Conservation (phyloP, 2,888 invertebrate species). For the Charanyca ferruginea region DNA sequence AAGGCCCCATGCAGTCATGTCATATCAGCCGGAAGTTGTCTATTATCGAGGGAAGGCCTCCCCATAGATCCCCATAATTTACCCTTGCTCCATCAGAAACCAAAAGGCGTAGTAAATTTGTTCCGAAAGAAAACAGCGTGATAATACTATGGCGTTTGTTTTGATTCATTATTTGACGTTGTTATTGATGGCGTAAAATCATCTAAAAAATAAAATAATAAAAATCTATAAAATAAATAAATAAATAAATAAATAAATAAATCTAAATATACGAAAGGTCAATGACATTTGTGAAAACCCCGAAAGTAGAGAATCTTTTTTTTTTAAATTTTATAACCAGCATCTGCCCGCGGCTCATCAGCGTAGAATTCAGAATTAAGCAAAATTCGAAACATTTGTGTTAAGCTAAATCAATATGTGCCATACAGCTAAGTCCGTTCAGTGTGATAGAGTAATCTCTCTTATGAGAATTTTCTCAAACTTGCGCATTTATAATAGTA, state of each 20-base stretch:
- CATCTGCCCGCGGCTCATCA: no score
- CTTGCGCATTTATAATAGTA: no score
- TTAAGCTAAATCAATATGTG: no score
- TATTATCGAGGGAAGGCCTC: conserved; percentile 37
- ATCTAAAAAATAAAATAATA: no score
- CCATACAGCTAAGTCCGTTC: no score
- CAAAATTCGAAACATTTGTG: no score
- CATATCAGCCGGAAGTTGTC: conserved; percentile 47
- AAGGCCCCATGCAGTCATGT: conserved; percentile 48
- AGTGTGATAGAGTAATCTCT: no score
- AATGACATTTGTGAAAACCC: background rate
- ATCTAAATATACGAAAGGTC: background rate
- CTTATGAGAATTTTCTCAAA: no score
- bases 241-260: no score
- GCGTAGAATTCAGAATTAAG: no score
- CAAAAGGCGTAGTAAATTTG: conserved; percentile 7
- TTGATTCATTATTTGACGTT: background rate
- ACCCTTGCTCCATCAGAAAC: conserved; percentile 20
- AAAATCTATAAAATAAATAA: no score
- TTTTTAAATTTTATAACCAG: background rate
- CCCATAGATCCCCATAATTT: conserved; percentile 49
- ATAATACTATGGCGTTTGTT: background rate
- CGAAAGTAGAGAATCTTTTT: background rate
- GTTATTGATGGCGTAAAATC: background rate
- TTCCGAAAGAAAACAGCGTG: background rate